Evolutionary conservation across 2,888 invertebrate species (phyloP).

Genomic region (Drosophila longiperda): DNA sequence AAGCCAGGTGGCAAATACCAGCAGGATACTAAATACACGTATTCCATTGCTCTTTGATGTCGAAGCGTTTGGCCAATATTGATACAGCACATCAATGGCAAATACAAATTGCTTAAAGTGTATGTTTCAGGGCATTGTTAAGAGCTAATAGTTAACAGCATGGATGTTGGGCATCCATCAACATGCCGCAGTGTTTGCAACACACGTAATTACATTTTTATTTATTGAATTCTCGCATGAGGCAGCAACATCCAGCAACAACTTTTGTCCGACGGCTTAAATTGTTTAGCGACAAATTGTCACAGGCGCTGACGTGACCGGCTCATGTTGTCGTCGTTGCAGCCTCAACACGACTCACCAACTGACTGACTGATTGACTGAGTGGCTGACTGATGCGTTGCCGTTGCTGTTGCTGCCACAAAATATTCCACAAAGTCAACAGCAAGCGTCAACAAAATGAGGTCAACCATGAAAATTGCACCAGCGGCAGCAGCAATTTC

Average conservation of each 20-base stretch:
- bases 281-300: constrained; percentile 80
- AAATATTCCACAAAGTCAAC: constrained; percentile 78
- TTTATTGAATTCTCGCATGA: constrained; percentile 71
- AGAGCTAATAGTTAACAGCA: constrained; percentile 16
- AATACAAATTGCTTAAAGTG: constrained; percentile 41
- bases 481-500: constrained; percentile 76
- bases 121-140: constrained; percentile 13
- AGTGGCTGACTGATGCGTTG: constrained; percentile 56
- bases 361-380: constrained; percentile 25
- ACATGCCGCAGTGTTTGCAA: constrained; percentile 31
- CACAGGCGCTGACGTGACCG: constrained; percentile 58
- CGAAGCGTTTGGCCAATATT: constrained; percentile 64
- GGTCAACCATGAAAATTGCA: constrained; percentile 80
- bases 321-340: constrained; percentile 44
- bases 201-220: constrained; percentile 75
- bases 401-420: constrained; percentile 51
- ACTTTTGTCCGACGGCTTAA: constrained; percentile 45
- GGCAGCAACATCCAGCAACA: constrained; percentile 24
- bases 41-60: constrained; percentile 50
- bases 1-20: constrained; percentile 57
- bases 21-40: constrained; percentile 38
- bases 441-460: constrained; percentile 65
- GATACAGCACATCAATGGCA: constrained; percentile 60
- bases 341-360: constrained; percentile 23
- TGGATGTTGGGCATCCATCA: constrained; percentile 40